Evolutionary conservation across 2,888 invertebrate genomes (phyloP), one percentile per base, ranked within the genome.

Genomic region (Oasisia sp.): DNA sequence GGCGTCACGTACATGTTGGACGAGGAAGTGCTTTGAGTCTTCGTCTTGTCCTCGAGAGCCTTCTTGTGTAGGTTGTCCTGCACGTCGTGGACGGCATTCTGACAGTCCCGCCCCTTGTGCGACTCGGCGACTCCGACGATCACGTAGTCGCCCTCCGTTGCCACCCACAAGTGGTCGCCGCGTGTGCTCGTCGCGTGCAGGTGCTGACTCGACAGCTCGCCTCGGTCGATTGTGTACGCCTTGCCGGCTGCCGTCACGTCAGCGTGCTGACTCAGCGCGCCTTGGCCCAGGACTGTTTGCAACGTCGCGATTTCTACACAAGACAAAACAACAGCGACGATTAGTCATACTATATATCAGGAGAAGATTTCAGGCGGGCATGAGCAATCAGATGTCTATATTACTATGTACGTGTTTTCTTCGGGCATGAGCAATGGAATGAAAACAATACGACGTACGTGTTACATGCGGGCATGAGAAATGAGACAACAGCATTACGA

Each of bases 201-300:
- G 74, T 74, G 74, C 74, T 74, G 0, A 74, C 27, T 27, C 74
- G 74, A 74, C 74, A 74, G 74, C 27, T 74, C 74, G 74, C 27
- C 27, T 19, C 74, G 19, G 27, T 74, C 74, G 74, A 74, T 74
- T 74, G 74, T 74, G 74, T 74, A 74, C 19, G 74, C 27, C 74
- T 74, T 74, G 74, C 74, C 74, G 74, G 74, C 74, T 74, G 74
- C 74, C 27, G 74, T 74, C 27, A 74, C 74, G 74, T 74, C 74
- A 74, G 74, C 19, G 74, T 19, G 7, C 74, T 7, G 14, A 19
- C 74, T 74, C 74, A 27, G 74, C 27, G 14, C 7, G 14, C 74
- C 74, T 19, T 74, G 19, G 74, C 74, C 27, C 19, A 74, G 74
- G 27, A 74, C 74, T 19, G 27, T 74, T 27, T 74, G 74, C 19